phyloP scores from a whole-genome alignment of 1,140 invertebrate species.

The Pseudomyrmex gracilis region DNA sequence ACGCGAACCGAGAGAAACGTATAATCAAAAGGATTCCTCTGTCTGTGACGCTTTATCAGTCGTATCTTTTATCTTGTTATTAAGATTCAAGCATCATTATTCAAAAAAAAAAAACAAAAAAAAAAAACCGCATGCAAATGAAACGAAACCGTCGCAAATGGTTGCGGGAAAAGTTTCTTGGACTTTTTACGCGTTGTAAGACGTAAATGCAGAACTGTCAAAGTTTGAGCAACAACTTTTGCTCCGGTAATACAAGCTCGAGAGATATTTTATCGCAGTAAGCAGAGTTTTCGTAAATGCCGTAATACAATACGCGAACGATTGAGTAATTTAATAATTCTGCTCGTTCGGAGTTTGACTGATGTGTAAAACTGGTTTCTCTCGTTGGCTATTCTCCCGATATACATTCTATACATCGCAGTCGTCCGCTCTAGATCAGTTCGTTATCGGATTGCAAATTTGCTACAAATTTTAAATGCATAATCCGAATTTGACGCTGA shows the following conservation, averaged over 20 bases:
- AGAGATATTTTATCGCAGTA: background rate
- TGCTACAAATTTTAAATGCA: background rate
- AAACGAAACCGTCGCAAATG: background rate
- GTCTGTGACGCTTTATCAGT: background rate
- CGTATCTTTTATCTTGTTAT: no score
- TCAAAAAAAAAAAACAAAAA: no score
- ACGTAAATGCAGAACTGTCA: background rate
- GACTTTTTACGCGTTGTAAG: constrained; percentile 24
- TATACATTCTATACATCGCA: background rate
- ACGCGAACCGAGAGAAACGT: background rate
- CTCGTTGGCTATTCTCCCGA: background rate
- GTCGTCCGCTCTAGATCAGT: background rate
- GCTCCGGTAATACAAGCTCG: background rate
- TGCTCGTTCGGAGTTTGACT: background rate
- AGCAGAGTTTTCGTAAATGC: constrained; percentile 11
- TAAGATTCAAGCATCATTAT: no score
- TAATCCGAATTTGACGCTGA: no score
- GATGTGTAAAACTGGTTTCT: background rate
- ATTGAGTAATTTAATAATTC: constrained; percentile 29
- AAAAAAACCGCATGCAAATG: no score
- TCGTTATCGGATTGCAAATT: constrained; percentile 3
- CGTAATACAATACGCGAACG: background rate
- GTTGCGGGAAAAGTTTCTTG: background rate
- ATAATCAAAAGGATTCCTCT: background rate
- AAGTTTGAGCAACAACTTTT: constrained; percentile 39